Base-by-base conservation (phyloP, 2,888 invertebrate genomes). In the Oxytorus armatus region DNA sequence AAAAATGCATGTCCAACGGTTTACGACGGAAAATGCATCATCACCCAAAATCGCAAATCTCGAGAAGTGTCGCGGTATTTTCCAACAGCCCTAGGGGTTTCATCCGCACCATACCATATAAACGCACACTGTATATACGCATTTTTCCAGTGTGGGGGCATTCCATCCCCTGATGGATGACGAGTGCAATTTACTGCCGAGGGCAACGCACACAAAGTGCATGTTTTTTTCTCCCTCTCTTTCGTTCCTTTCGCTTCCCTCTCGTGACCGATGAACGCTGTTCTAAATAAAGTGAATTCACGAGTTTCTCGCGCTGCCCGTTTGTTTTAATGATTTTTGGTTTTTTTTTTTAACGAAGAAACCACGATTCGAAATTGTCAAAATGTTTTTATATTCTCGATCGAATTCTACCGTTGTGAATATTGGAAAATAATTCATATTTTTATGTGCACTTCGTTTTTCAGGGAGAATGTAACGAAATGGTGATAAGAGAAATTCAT, bases 131-230 rank as follows among this genome's bases (percentile, higher is more conserved):
- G n/a, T 16, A 23, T 25, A 14, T 29, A 29, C 1, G 14, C 16
- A 57, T 57, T 68, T 68, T 68, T 36, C 42, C 23, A n/a, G n/a
- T n/a, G n/a, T 11, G 47, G 29, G 65, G 51, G 42, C 61, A 53
- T 78, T 68, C 36, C 73, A 59, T 49, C 23, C 18, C 53, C 49
- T 8, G n/a, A n/a, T n/a, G 36, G 39, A 57, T 49, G 63, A 59
- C 55, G 59, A 65, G 79, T 79, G 70, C 65, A 33, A 59, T 57
- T 65, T 39, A 14, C 49, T 10, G 14, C 36, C 44, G 44, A 68
- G 42, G 44, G 51, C 51, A 53, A 16, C 10, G 14, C 59, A 49
- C 21, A 39, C 33, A 49, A 49, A 65, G 44, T 75, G 51, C 59
- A 66, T 66, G n/a, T 16, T 25, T 44, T 36, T 25, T 7, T 3